A percentile compares a stretch with the other conserved stretches of the same genome.
phyloP scores from a whole-genome alignment of 2,888 invertebrate genomes.

The Rotaria magnacalcarata region DNA sequence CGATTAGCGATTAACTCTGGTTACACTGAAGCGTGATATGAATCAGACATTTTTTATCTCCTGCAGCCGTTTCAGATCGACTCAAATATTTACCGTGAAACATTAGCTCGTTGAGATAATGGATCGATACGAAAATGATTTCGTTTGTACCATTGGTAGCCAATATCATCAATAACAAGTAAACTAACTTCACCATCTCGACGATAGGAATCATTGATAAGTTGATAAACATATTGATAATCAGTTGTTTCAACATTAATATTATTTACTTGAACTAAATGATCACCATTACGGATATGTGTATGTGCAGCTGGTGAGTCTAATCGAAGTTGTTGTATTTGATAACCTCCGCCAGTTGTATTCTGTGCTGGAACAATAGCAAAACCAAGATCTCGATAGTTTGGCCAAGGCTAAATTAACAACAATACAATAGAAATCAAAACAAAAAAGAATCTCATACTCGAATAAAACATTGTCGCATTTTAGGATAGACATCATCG shows the following conservation, averaged over 20 bases:
- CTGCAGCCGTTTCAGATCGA: no score
- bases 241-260: conserved; percentile 5
- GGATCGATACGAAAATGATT: conserved; percentile 25
- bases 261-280: conserved; percentile 29
- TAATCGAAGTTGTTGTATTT: conserved; percentile 27
- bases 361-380: not conserved
- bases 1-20: no score
- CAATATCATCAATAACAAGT: conserved; percentile 18
- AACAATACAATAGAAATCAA: not conserved
- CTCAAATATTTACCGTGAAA: not conserved
- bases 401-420: not conserved
- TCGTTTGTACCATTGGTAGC: conserved; percentile 34
- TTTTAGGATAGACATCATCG: not conserved
- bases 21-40: no score
- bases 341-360: not conserved
- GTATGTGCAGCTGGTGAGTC: conserved; percentile 32
- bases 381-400: conserved; percentile 26
- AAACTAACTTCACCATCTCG: conserved; percentile 8
- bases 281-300: not conserved
- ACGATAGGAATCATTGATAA: not conserved
- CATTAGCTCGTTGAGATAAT: not conserved
- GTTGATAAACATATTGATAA: not conserved
- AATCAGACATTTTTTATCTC: no score
- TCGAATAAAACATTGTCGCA: conserved; percentile 32
- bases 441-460: not conserved